phyloP scores from a whole-genome alignment of 2,797 vertebrate species.

The Apogon hyalosoma region DNA sequence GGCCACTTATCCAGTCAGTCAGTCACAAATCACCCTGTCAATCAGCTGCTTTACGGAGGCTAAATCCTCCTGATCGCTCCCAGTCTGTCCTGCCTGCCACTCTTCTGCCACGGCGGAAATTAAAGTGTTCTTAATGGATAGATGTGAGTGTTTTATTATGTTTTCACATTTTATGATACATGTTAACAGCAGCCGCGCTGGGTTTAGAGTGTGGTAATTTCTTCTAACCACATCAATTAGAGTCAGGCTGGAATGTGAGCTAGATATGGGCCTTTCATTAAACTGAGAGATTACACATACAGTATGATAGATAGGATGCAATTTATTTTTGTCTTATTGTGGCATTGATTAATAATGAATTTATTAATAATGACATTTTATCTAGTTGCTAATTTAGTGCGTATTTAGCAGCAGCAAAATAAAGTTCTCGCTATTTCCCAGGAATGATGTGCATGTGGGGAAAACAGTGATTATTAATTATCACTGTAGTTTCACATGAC shows the following conservation, averaged over 20 bases:
- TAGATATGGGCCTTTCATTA: constrained; percentile 64
- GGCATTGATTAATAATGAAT: constrained; percentile 48
- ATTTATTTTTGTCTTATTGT: constrained; percentile 52
- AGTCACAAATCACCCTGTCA: constrained; percentile 81
- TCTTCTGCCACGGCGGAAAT: constrained; percentile 68
- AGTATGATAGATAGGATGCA: constrained; percentile 58
- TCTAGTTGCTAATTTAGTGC: constrained; percentile 27
- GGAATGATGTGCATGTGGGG: neutral
- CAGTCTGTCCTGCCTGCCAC: constrained; percentile 67
- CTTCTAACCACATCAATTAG: constrained; percentile 67
- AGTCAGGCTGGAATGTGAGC: constrained; percentile 55
- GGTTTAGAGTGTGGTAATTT: constrained; percentile 69
- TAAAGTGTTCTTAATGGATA: constrained; percentile 72
- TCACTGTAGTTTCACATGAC: neutral
- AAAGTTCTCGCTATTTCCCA: constrained; percentile 9
- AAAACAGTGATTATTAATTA: neutral
- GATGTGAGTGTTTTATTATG: constrained; percentile 75
- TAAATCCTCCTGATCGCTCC: constrained; percentile 70
- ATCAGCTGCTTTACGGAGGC: constrained; percentile 74
- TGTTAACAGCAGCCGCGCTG: constrained; percentile 61
- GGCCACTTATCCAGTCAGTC: constrained; percentile 76
- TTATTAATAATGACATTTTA: constrained; percentile 33
- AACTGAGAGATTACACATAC: constrained; percentile 56
- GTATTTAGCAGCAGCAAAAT: constrained; percentile 20
- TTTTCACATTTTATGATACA: constrained; percentile 78